These are phyloP conservation scores for Hippocampus mohnikei DNA, from an alignment of 2,113 vertebrate species.

Conservation along the genomic window DNA sequence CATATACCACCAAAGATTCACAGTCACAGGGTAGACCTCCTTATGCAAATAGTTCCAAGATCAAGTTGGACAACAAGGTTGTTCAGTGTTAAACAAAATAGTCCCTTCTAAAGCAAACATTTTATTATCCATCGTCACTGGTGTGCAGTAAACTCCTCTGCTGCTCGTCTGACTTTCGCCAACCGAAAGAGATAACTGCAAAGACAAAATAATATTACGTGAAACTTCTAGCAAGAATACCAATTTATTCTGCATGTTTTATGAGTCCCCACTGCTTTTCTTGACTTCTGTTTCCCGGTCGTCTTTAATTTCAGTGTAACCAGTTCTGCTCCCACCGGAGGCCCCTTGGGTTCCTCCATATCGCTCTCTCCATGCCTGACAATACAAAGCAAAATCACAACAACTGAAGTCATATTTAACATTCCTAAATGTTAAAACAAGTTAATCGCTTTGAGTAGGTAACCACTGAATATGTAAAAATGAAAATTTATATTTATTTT, in stretches of 20 bases:
- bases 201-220: conserved; percentile 10
- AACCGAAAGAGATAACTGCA: conserved; percentile 70
- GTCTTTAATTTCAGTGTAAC: conserved; percentile 79
- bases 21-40: conserved; percentile 77
- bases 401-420: neutral
- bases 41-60: conserved; percentile 6
- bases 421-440: too few species aligned
- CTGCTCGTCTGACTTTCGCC: conserved; percentile 76
- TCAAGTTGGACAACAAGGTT: neutral
- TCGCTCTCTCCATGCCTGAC: conserved; percentile 82
- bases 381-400: conserved; percentile 11
- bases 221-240: neutral
- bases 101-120: conserved; percentile 58
- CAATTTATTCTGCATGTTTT: neutral
- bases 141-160: conserved; percentile 82
- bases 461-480: too few species aligned
- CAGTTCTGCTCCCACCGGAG: conserved; percentile 65
- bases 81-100: neutral
- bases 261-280: conserved; percentile 56
- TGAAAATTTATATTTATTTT: too few species aligned
- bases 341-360: conserved; percentile 75
- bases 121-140: conserved; percentile 77
- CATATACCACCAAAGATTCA: conserved; percentile 84
- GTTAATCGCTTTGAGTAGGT: too few species aligned
- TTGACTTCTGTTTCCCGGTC: conserved; percentile 68